A percentile compares a stretch with the other conserved stretches of the same genome.
Conservation (phyloP, 2,797 vertebrate genomes). For the Molossus molossus region DNA sequence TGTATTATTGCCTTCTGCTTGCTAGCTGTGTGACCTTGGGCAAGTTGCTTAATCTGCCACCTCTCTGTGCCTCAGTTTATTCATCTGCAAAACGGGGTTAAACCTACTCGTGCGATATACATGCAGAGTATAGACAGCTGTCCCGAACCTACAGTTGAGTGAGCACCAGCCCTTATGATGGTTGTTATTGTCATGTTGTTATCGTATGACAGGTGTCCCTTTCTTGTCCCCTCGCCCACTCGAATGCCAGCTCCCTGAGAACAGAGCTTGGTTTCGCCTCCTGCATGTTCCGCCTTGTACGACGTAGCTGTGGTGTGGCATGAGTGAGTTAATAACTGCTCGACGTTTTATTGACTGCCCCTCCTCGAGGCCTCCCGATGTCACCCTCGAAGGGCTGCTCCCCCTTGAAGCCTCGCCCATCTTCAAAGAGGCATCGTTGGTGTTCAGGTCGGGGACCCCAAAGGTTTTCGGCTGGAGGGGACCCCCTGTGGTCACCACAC, state of each 20-base stretch:
- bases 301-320: accelerated
- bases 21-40: not conserved
- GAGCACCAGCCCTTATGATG: accelerated
- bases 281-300: not conserved
- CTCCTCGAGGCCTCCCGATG: not conserved
- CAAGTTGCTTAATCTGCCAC: not conserved
- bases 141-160: accelerated
- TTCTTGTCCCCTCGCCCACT: accelerated
- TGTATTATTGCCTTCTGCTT: not conserved
- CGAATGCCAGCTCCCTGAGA: not conserved
- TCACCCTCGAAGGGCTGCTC: not conserved
- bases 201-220: accelerated
- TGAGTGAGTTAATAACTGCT: not conserved
- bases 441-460: not conserved
- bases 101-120: not conserved
- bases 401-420: accelerated
- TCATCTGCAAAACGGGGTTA: not conserved
- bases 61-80: not conserved
- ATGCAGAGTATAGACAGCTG: accelerated
- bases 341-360: not conserved
- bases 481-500: accelerated
- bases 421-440: not conserved
- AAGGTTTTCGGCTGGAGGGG: accelerated
- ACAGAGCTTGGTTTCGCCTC: not conserved
- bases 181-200: accelerated